Conservation (phyloP, 2,888 invertebrate genomes). For the Rutpela maculata region DNA sequence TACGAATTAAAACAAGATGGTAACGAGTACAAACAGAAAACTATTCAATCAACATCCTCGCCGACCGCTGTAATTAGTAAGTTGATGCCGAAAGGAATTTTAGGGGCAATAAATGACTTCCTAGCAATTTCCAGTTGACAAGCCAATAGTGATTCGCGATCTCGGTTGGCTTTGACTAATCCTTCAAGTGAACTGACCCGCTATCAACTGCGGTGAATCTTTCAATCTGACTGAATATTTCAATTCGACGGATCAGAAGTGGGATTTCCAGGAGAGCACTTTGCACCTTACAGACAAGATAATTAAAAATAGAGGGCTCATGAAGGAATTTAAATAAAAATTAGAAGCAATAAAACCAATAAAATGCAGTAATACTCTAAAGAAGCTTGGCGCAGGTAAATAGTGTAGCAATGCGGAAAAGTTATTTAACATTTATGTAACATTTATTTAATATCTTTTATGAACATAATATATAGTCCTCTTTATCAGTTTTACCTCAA, state of each 20-base stretch:
- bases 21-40: slow-evolving; percentile 7
- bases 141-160: slow-evolving; percentile 44
- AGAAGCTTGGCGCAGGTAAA: too few relatives aligned
- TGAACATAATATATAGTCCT: too few relatives aligned
- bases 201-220: slow-evolving; percentile 47
- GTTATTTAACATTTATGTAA: too few relatives aligned
- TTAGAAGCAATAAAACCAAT: too few relatives aligned
- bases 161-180: slow-evolving; percentile 48
- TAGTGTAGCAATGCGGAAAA: too few relatives aligned
- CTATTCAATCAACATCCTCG: slow-evolving; percentile 9
- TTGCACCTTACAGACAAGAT: slow-evolving; percentile 16
- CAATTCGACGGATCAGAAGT: slow-evolving; percentile 41
- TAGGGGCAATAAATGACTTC: slow-evolving; percentile 42
- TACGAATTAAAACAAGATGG: not conserved
- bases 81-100: slow-evolving; percentile 28
- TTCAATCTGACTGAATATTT: slow-evolving; percentile 39
- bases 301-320: slow-evolving; percentile 10
- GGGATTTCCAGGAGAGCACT: slow-evolving; percentile 26
- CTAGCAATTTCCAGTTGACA: slow-evolving; percentile 45
- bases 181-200: slow-evolving; percentile 56
- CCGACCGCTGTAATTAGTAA: slow-evolving; percentile 34
- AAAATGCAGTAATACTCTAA: too few relatives aligned
- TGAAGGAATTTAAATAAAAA: not conserved
- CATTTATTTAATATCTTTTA: too few relatives aligned
- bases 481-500: too few relatives aligned